phyloP scores from a whole-genome alignment of 2,113 vertebrate genomes.

The Lepidiolamprologus cunningtoni region DNA sequence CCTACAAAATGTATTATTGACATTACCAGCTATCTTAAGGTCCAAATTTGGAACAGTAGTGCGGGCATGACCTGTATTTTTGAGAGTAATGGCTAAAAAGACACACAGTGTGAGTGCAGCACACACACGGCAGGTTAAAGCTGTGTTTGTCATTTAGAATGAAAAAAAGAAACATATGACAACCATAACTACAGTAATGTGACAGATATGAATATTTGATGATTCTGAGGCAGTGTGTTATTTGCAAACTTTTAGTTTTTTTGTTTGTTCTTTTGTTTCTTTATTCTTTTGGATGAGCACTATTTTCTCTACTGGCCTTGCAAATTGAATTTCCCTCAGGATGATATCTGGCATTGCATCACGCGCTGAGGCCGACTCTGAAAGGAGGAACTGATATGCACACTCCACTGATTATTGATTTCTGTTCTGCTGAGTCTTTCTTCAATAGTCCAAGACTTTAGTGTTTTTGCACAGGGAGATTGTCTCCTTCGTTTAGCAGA shows the following conservation, averaged over 20 bases:
- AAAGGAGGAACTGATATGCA: slow-evolving; percentile 7
- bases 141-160: neutral
- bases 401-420: slow-evolving; percentile 30
- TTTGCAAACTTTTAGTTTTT: neutral
- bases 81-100: neutral
- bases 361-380: neutral
- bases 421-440: slow-evolving; percentile 1
- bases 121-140: neutral
- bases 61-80: neutral
- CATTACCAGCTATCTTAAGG: neutral
- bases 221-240: neutral
- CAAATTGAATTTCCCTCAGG: slow-evolving; percentile 34
- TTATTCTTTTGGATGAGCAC: neutral
- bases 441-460: neutral
- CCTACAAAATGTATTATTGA: neutral
- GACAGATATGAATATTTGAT: neutral
- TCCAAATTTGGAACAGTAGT: neutral
- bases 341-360: slow-evolving; percentile 2
- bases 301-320: neutral
- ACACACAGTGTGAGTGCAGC: neutral
- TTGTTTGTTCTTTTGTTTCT: neutral
- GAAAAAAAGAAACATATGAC: neutral
- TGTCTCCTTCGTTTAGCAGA: neutral
- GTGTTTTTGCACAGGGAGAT: neutral
- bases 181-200: neutral